phyloP scores from a whole-genome alignment of 1,140 invertebrate species.

The Steinernema feltiae region DNA sequence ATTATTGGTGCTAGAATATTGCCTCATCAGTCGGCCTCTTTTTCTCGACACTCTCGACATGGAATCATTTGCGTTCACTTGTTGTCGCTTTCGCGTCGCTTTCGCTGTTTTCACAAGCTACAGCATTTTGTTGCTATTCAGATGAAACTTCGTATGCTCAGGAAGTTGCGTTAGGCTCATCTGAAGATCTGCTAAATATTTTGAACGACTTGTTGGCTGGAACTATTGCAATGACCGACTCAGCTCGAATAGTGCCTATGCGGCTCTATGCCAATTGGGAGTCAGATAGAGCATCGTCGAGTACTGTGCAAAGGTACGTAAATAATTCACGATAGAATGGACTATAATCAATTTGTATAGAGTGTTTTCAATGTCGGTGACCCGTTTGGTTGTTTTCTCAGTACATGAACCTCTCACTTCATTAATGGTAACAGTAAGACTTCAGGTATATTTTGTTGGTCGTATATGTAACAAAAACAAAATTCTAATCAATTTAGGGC shows the following conservation, averaged over 20 bases:
- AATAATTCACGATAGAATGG: slow-evolving; percentile 19
- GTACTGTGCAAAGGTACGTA: slow-evolving; percentile 86
- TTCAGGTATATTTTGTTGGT: slow-evolving; percentile 68
- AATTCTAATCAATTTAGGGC: slow-evolving; percentile 67
- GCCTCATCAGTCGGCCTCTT: too few species aligned
- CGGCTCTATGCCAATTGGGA: slow-evolving; percentile 95
- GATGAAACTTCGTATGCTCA: too few species aligned
- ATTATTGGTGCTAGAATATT: too few species aligned
- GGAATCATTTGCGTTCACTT: too few species aligned
- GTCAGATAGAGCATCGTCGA: slow-evolving; percentile 87
- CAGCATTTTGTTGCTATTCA: background rate
- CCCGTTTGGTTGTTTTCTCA: slow-evolving; percentile 74
- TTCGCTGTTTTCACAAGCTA: background rate
- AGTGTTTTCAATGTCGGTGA: slow-evolving; percentile 82
- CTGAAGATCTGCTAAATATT: background rate
- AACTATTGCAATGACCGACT: background rate
- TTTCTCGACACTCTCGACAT: too few species aligned
- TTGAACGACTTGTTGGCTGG: too few species aligned
- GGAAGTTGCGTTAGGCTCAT: background rate
- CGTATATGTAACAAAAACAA: slow-evolving; percentile 14
- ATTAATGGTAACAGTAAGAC: slow-evolving; percentile 85
- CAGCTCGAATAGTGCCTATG: slow-evolving; percentile 72
- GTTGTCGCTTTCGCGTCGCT: too few species aligned
- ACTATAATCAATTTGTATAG: slow-evolving; percentile 65
- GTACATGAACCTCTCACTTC: slow-evolving; percentile 78